These are phyloP conservation scores for Platichthys stellatus DNA, from an alignment of 2,113 vertebrate genomes.

Conservation along the genomic window DNA sequence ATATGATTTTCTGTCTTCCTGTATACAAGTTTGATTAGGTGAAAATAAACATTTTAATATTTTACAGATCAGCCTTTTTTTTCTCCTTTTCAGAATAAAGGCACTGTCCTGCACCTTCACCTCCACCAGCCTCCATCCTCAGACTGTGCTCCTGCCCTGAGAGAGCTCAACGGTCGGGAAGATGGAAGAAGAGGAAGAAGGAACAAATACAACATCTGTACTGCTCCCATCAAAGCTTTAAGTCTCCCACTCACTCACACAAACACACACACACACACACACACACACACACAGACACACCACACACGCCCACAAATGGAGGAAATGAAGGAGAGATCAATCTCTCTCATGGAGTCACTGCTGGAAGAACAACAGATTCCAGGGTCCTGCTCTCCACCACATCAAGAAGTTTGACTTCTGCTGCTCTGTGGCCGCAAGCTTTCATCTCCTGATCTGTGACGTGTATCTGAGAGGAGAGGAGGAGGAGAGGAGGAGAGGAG, in stretches of 20 bases:
- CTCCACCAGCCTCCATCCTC: neutral
- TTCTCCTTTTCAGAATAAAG: too few relatives aligned
- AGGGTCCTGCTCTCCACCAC: constrained; percentile 73
- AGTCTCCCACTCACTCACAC: constrained; percentile 43
- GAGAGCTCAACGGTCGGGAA: neutral
- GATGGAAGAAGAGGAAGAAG: constrained; percentile 57
- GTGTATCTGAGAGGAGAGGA: too few relatives aligned
- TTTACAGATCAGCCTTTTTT: too few relatives aligned
- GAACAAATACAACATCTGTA: constrained; percentile 70
- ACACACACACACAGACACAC: constrained; percentile 56
- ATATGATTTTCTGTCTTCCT: neutral
- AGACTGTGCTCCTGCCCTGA: constrained; percentile 8
- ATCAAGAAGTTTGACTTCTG: constrained; percentile 74
- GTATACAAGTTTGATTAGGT: neutral
- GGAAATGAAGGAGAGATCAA: constrained; percentile 71
- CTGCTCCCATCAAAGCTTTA: constrained; percentile 50
- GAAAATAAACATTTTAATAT: too few relatives aligned
- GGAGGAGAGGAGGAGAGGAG: neutral
- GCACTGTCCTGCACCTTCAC: neutral
- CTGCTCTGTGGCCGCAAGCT: constrained; percentile 58
- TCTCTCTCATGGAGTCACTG: constrained; percentile 68
- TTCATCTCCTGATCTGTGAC: constrained; percentile 70
- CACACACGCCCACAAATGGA: constrained; percentile 44
- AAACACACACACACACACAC: constrained; percentile 1
- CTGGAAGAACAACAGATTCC: constrained; percentile 79